Evolutionary conservation across 2,888 invertebrate species (phyloP).

Genomic region (Oxystoma pomonae): DNA sequence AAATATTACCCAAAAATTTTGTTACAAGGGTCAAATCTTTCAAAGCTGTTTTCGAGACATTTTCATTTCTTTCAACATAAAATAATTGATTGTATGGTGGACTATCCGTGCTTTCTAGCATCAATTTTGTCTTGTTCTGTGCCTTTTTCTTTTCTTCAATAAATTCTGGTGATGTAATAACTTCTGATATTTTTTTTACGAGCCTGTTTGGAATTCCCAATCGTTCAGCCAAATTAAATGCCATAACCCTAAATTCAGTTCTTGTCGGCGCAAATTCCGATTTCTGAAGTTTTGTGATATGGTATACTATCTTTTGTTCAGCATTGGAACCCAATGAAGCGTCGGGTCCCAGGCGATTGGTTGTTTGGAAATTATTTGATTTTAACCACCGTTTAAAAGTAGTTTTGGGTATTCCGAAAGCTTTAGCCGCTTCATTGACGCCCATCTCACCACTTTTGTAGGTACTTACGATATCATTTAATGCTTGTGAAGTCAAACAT

Average conservation of each 20-base stretch:
- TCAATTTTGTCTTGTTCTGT: too few species aligned
- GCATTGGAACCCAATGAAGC: slow-evolving; percentile 3
- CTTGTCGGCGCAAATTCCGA: slow-evolving; percentile 15
- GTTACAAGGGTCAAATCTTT: too few species aligned
- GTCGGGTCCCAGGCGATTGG: slow-evolving; percentile 9
- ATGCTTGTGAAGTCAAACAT: slow-evolving; percentile 9
- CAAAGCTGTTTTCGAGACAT: too few species aligned
- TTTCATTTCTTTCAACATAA: too few species aligned
- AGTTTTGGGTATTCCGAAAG: slow-evolving; percentile 21
- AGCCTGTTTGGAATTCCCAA: slow-evolving; percentile 5
- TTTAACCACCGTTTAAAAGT: slow-evolving; percentile 17
- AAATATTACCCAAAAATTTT: too few species aligned
- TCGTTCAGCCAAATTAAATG: slow-evolving; percentile 12
- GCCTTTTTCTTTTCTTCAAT: too few species aligned
- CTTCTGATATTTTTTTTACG: too few species aligned
- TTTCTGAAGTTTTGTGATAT: slow-evolving; percentile 10
- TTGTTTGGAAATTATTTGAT: slow-evolving; percentile 14
- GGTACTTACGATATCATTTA: slow-evolving; percentile 11
- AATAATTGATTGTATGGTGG: too few species aligned
- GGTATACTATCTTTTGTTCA: slow-evolving; percentile 10
- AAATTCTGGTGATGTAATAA: too few species aligned
- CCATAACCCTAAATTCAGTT: slow-evolving; percentile 7
- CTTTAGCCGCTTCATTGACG: slow-evolving; percentile 16
- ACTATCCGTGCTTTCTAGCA: too few species aligned
- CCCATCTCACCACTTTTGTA: slow-evolving; percentile 11